These are phyloP conservation scores for Drosophila sturtevanti DNA, from an alignment of 1,140 invertebrate species.

Conservation along the genomic window DNA sequence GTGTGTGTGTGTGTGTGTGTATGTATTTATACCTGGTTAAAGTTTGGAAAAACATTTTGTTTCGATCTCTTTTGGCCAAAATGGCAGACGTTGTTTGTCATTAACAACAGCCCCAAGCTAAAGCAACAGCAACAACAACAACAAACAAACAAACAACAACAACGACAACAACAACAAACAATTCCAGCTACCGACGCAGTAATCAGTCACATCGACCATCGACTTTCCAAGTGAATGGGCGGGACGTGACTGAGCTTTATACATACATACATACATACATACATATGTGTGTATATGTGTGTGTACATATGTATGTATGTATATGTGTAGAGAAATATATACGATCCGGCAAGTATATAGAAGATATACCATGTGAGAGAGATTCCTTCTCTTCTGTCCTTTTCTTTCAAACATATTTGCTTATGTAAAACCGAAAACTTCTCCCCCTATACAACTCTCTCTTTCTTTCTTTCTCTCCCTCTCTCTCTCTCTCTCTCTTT, in stretches of 20 bases:
- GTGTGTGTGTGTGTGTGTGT: not conserved
- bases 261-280: slow-evolving; percentile 15
- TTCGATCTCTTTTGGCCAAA: slow-evolving; percentile 57
- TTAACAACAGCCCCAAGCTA: slow-evolving; percentile 43
- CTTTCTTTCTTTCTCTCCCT: slow-evolving; percentile 5
- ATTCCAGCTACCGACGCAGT: slow-evolving; percentile 61
- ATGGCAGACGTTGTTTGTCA: slow-evolving; percentile 78
- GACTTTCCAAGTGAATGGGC: slow-evolving; percentile 79
- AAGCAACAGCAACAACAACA: slow-evolving; percentile 22
- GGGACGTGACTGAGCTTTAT: slow-evolving; percentile 68
- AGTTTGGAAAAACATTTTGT: slow-evolving; percentile 14
- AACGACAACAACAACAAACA: slow-evolving; percentile 36
- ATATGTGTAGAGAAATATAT: not conserved
- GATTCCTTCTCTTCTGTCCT: slow-evolving; percentile 31
- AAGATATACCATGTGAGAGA: slow-evolving; percentile 5
- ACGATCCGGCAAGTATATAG: slow-evolving; percentile 16
- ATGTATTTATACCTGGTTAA: not conserved
- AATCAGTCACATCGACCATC: slow-evolving; percentile 79
- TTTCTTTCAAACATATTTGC: slow-evolving; percentile 60
- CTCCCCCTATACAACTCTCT: slow-evolving; percentile 31
- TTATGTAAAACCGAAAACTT: slow-evolving; percentile 67
- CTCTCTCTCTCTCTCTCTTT: not conserved
- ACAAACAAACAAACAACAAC: slow-evolving; percentile 29
- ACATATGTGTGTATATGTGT: slow-evolving; percentile 8
- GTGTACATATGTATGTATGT: slow-evolving; percentile 24